Evolutionary conservation across 2,113 vertebrate species (phyloP).

Genomic region (Pelodiscus sinensis): DNA sequence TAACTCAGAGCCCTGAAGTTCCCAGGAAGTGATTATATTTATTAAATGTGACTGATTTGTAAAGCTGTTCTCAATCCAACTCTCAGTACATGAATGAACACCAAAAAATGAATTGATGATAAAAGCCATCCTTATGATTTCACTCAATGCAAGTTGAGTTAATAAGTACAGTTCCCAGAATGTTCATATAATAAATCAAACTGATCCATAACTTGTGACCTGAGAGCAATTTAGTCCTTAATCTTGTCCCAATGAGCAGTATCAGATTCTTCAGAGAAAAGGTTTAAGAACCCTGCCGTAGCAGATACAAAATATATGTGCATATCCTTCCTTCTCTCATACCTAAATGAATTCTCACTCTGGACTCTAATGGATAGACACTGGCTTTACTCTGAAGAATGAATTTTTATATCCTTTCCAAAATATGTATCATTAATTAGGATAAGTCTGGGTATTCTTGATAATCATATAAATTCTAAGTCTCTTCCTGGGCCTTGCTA

Average conservation of each 20-base stretch:
- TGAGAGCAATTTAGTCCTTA: neutral
- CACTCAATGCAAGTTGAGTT: neutral
- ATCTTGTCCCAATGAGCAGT: neutral
- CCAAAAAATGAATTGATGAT: neutral
- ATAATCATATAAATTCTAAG: neutral
- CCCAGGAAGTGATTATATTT: neutral
- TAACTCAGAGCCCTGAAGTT: neutral
- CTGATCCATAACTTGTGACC: neutral
- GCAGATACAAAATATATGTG: neutral
- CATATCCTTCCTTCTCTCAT: neutral
- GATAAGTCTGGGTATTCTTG: neutral
- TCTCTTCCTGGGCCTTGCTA: neutral
- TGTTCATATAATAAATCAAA: neutral
- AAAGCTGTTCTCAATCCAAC: neutral
- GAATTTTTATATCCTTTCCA: neutral
- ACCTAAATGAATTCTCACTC: neutral
- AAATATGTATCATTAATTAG: neutral
- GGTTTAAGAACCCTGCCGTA: neutral
- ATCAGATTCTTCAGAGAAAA: neutral
- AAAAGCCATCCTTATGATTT: neutral
- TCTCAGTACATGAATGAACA: neutral
- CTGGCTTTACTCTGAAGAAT: neutral
- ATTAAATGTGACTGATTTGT: neutral
- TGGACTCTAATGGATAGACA: neutral
- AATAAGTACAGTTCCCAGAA: neutral